A percentile compares a stretch with the other conserved stretches of the same genome.
These are phyloP conservation scores for Dermochelys coriacea DNA, from an alignment of 2,797 vertebrate species.

Conservation along the genomic window DNA sequence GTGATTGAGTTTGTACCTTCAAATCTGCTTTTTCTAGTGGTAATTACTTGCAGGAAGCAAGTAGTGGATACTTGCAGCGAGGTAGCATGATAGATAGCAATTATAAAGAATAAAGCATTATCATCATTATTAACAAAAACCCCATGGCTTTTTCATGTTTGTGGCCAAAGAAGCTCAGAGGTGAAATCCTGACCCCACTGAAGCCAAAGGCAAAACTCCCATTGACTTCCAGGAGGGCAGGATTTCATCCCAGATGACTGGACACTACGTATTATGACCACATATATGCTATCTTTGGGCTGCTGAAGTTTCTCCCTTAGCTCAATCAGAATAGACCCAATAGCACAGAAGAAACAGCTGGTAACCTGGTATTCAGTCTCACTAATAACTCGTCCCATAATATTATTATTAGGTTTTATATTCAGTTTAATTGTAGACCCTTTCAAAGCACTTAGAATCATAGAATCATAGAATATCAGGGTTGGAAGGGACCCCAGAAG, in stretches of 20 bases:
- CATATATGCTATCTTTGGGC: background rate
- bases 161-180: background rate
- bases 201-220: background rate
- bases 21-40: fast-evolving
- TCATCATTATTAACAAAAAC: background rate
- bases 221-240: background rate
- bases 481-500: no score
- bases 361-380: background rate
- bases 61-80: background rate
- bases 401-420: background rate
- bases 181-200: background rate
- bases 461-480: no score
- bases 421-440: background rate
- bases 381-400: background rate
- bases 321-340: background rate
- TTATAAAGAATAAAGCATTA: background rate
- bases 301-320: background rate
- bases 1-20: background rate
- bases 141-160: background rate
- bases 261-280: background rate
- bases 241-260: background rate
- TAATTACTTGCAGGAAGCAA: background rate
- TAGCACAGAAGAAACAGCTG: background rate
- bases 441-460: background rate
- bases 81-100: background rate